A percentile compares a stretch with the other conserved stretches of the same genome.
These are phyloP conservation scores for Stichodactyla helianthus DNA, from an alignment of 64 coral and sea anemone species.

Conservation along the genomic window DNA sequence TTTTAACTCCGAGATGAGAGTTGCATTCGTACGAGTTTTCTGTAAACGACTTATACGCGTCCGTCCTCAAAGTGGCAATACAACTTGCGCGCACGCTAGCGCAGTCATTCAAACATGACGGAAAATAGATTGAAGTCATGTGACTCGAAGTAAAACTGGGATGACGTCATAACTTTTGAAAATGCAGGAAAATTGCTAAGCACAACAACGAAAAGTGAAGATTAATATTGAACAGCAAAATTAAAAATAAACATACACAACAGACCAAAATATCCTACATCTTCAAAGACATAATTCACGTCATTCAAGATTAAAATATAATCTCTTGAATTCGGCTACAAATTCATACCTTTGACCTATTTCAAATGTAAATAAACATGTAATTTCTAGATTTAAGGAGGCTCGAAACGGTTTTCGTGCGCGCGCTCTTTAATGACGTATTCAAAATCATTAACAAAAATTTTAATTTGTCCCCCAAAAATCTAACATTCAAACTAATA, in stretches of 20 bases:
- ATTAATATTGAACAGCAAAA: not conserved
- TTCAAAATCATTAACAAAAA: too few species aligned
- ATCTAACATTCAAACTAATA: too few species aligned
- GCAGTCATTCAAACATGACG: slow-evolving; percentile 3
- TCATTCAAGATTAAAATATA: too few species aligned
- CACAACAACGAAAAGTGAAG: too few species aligned
- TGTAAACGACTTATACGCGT: slow-evolving; percentile 37
- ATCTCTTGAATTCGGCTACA: too few species aligned
- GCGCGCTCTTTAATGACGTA: too few species aligned
- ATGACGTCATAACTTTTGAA: not conserved
- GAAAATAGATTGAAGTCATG: not conserved
- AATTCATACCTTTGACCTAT: too few species aligned
- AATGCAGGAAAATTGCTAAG: not conserved
- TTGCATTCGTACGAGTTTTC: slow-evolving; percentile 64
- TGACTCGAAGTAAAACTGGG: not conserved
- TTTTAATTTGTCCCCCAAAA: too few species aligned
- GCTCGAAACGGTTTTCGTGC: too few species aligned
- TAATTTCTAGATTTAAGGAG: too few species aligned
- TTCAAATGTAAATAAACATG: too few species aligned
- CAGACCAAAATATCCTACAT: not conserved
- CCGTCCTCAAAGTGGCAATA: slow-evolving; percentile 20
- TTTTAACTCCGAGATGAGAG: slow-evolving; percentile 85
- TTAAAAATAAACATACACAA: not conserved
- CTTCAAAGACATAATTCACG: too few species aligned
- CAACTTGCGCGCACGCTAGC: slow-evolving; percentile 1